phyloP scores from a whole-genome alignment of 2,888 invertebrate genomes.

The Hirudinaria manillensis region DNA sequence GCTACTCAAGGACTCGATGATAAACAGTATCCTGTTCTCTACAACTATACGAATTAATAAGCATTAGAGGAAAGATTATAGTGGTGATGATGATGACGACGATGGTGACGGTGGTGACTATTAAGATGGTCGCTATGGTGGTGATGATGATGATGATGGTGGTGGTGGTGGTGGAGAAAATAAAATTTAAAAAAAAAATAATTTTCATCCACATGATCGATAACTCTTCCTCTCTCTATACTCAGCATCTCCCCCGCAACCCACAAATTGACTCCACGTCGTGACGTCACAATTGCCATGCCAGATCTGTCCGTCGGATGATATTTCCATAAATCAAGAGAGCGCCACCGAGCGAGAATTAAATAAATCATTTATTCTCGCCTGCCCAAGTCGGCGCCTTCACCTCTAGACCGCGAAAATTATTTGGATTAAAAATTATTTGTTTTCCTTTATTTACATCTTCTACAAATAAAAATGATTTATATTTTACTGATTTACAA shows the following conservation, averaged over 20 bases:
- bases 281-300: slow-evolving; percentile 15
- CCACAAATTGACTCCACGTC: background rate
- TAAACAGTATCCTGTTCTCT: no score
- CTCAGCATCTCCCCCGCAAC: background rate
- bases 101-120: background rate
- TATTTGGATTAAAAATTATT: no score
- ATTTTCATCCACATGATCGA: no score
- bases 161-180: background rate
- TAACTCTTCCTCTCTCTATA: no score
- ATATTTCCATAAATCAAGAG: slow-evolving; percentile 16
- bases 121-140: background rate
- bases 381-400: background rate
- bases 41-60: no score
- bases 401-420: no score
- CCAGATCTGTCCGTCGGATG: slow-evolving; percentile 11
- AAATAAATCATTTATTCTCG: slow-evolving; percentile 6
- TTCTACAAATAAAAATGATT: no score
- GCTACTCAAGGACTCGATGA: no score
- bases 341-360: slow-evolving; percentile 1
- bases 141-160: background rate
- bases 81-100: background rate
- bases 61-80: no score
- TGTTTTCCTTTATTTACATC: no score
- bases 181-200: no score
- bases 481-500: no score